These are phyloP conservation scores for Enteromius afrohamiltoni DNA, from an alignment of 2,797 vertebrate genomes.

Conservation along the genomic window DNA sequence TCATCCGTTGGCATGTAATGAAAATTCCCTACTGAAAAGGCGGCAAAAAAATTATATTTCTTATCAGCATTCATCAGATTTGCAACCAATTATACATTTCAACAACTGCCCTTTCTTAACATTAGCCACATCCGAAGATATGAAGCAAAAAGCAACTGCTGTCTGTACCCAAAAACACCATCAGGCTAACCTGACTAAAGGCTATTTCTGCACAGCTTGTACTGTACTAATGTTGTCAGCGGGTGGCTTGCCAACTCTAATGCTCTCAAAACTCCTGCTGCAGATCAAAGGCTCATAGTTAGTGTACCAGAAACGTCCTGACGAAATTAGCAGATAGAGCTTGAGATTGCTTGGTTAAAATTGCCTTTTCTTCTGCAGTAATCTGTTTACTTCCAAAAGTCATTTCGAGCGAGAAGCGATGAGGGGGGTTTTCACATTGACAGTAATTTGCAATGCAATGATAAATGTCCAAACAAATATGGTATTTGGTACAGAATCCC, in stretches of 20 bases:
- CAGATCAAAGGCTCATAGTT: constrained; percentile 30
- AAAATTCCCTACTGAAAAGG: constrained; percentile 43
- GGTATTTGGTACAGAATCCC: background rate
- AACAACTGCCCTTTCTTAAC: constrained; percentile 43
- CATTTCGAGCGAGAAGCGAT: background rate
- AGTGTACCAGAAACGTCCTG: constrained; percentile 15
- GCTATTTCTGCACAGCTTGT: constrained; percentile 31
- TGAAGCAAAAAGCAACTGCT: constrained; percentile 7
- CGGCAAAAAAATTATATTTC: constrained; percentile 51
- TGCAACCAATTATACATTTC: constrained; percentile 54
- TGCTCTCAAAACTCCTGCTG: constrained; percentile 27
- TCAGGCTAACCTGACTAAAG: constrained; percentile 43
- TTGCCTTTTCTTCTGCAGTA: constrained; percentile 26
- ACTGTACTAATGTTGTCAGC: constrained; percentile 49
- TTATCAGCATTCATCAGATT: constrained; percentile 47
- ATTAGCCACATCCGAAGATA: constrained; percentile 1
- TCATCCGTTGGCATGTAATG: constrained; percentile 42
- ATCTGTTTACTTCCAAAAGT: constrained; percentile 1
- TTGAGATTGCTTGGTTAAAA: constrained; percentile 29
- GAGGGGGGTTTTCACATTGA: background rate
- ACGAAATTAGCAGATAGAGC: constrained; percentile 23
- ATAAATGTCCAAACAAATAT: background rate
- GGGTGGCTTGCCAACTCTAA: constrained; percentile 19
- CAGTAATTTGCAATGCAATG: background rate
- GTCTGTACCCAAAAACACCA: constrained; percentile 33